These are phyloP conservation scores for Deroptyus accipitrinus DNA, from an alignment of 2,113 vertebrate species.

Conservation along the genomic window DNA sequence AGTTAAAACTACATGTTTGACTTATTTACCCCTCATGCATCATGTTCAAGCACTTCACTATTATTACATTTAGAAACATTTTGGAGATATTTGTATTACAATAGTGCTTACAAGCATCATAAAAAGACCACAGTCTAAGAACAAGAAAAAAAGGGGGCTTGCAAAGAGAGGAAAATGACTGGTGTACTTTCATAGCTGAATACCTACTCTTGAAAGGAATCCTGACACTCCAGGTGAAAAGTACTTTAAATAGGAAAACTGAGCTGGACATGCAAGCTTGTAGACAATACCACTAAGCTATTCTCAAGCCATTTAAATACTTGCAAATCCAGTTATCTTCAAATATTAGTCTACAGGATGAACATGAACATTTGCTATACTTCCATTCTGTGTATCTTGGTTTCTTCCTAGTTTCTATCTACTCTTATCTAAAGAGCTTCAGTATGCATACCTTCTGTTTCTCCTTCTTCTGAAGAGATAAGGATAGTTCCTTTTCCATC, in stretches of 20 bases:
- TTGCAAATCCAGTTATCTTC: not conserved
- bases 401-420: not conserved
- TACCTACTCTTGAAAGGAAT: not conserved
- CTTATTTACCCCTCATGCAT: not conserved
- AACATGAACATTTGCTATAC: not conserved
- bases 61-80: not conserved
- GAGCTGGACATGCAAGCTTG: not conserved
- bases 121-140: not conserved
- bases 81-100: not conserved
- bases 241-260: not conserved
- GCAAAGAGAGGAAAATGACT: not conserved
- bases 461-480: slow-evolving; percentile 97
- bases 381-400: not conserved
- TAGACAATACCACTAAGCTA: not conserved
- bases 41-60: not conserved
- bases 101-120: not conserved
- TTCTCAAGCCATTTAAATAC: not conserved
- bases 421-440: not conserved
- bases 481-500: slow-evolving; percentile 98
- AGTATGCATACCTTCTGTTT: slow-evolving; percentile 86
- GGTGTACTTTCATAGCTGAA: not conserved
- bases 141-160: not conserved
- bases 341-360: not conserved
- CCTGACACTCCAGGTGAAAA: not conserved
- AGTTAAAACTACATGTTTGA: not conserved